Evolutionary conservation across 2,888 invertebrate species (phyloP), one percentile per base, ranked within the genome.

Genomic region (Norana najaformis): DNA sequence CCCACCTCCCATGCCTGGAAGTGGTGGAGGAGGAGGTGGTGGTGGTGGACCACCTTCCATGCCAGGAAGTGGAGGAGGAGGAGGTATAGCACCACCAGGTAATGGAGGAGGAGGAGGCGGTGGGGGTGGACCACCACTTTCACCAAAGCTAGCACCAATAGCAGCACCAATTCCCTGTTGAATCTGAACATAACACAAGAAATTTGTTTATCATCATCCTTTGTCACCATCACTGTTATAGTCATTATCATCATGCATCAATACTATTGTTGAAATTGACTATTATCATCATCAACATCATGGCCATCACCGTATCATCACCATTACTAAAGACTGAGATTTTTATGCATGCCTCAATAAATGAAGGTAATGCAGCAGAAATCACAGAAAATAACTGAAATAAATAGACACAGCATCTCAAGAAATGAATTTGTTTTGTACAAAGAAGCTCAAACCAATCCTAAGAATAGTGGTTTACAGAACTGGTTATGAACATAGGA

Each of bases 41-140:
- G 85, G 85, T 85, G 85, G 85, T 37, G 35, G 34, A 85, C 36
- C 85, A 34, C 36, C 36, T 37, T 34, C 85, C 35, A 36, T 85
- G 23, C 85, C 37, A n/a, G 85, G 85, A 36, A 85, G 38, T 88
- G 88, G 88, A 88, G 88, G 88, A 38, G 88, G 88, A 30, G 88
- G 88, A 23, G 88, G 88, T 88, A 35, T 30, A 35, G 35, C 69
- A 30, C 91, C 92, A 38, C 95, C 92, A 35, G 93, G 93, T 38
- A 93, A 93, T 0, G 94, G 94, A 34, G 94, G 94, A 0, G 94
- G 93, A 0, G 92, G 92, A 16, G 92, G 92, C 18, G 94, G 93
- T 30, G 91, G 90, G 6, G 91, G 90, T 11, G 91, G 91, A 30
- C 89, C 89, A 23, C 90, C 91, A 88, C 91, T 89, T 3, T 36